Evolutionary conservation across 2,797 vertebrate genomes (phyloP), one percentile per base, ranked within the genome.

Genomic region (Sebastes alutus): DNA sequence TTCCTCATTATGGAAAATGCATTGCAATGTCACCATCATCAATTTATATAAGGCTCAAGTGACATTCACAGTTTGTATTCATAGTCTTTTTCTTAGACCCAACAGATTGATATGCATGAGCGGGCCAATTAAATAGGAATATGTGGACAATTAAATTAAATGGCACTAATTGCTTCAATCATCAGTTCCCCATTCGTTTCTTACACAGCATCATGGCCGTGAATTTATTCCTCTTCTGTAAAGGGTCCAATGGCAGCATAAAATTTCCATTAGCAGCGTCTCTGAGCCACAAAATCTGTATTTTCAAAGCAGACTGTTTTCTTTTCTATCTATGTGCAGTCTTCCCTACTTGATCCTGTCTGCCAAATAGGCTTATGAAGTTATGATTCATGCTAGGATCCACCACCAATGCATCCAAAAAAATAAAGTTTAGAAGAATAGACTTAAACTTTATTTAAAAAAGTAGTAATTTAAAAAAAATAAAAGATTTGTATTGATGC

Each of bases 101-200:
- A n/a, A 9, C 33, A 58, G 85, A 83, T 79, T 90, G 62, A 83
- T 78, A 84, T 75, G 88, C 80, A 87, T 72, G 73, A 91, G 81
- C 27, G 1, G 54, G 46, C 78, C 75, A 91, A 91, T 93, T 91
- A 92, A 88, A 88, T 42, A 52, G 67, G 75, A 89, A 88, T 88
- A 91, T 91, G 80, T 84, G 72, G 80, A 82, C 83, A 88, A 90
- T 92, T 92, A 90, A 85, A 93, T 90, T 86, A 88, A 90, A 89
- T 74, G 80, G 80, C 77, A 83, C 87, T 92, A 93, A 93, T 93
- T 90, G 84, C 80, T 77, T 81, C 75, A 89, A 88, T 93, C 78
- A 88, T 86, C 68, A 75, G 70, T 72, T 81, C 55, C 66, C 77
- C 61, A 63, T 88, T 90, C 7, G 71, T 86, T 81, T 78, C 81